Base-by-base conservation (phyloP, 2,888 invertebrate genomes). In the Julus scandinavius region DNA sequence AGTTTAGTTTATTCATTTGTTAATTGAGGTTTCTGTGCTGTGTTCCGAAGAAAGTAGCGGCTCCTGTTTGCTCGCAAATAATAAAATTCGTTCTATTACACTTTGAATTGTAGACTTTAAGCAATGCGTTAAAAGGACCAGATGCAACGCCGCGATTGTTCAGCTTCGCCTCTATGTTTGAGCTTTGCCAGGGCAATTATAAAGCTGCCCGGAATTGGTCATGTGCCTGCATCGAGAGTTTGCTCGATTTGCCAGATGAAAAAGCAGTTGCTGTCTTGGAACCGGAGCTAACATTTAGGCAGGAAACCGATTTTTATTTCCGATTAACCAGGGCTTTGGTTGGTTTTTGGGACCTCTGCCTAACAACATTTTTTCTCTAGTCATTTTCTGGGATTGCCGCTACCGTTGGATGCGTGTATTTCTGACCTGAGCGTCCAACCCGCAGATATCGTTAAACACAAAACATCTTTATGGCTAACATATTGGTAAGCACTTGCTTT, bases 151-250 rank as follows among this genome's bases (percentile, higher is more conserved):
- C 84, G 3, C 58, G 41, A 6, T 49, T 88, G 20, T 58, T 49
- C 45, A 49, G 85, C 41, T 87, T 88, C 58, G 87, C 88, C 1
- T 45, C 87, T 17, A 87, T 85, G 88, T 88, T 88, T 13, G 88
- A 88, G 29, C n/a, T 88, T 11, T 40, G 54, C 20, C 38, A 54
- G n/a, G 45, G 41, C 15, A 85, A 86, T 20, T 9, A 9, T n/a
- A 2, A 45, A 20, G 86, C 7, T 85, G 88, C 88, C 63, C 29
- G 9, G 20, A 86, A 11, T 13, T 85, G 54, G 50, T 54, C 20
- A 1, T n/a, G 45, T 11, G 45, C 41, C 3, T 38, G 87, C 17
- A 50, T 50, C 13, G 41, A 41, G 41, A 80, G 45, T n/a, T n/a
- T 87, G 45, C 41, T 87, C 9, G 83, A 87, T 41, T 38, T 87